These are phyloP conservation scores for Anoplolepis gracilipes DNA, from an alignment of 1,140 invertebrate species.

Conservation along the genomic window DNA sequence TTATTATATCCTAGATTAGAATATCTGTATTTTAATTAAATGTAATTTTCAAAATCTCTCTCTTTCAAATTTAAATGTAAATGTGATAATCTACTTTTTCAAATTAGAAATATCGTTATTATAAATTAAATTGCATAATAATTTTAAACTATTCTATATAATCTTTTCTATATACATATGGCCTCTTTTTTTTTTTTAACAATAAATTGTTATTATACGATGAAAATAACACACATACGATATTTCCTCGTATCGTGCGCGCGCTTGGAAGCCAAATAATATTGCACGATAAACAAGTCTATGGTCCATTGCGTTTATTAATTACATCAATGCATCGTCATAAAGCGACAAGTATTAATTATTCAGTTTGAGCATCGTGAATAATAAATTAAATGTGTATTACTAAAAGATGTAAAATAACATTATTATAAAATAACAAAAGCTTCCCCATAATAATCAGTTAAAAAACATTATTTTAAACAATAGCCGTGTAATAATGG, in stretches of 20 bases:
- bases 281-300: constrained; percentile 49
- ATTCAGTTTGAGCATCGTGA: constrained; percentile 37
- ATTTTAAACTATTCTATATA: not conserved
- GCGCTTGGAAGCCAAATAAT: constrained; percentile 47
- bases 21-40: not conserved
- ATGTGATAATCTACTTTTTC: not conserved
- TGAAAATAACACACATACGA: constrained; percentile 7
- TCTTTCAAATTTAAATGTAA: not conserved
- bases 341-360: constrained; percentile 48
- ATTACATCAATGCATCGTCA: constrained; percentile 51
- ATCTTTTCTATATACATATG: too few species aligned
- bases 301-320: constrained; percentile 53
- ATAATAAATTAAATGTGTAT: constrained; percentile 56
- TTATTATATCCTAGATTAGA: not conserved
- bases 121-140: not conserved
- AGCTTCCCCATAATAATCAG: not conserved
- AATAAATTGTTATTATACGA: constrained; percentile 38
- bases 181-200: constrained; percentile 3
- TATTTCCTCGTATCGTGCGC: constrained; percentile 27
- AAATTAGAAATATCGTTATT: not conserved
- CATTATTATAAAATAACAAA: constrained; percentile 47
- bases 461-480: constrained; percentile 17
- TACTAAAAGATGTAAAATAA: constrained; percentile 40
- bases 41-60: not conserved
- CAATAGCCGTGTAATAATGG: not conserved